Evolutionary conservation across 2,797 vertebrate species (phyloP).

Genomic region (Momotus momota): DNA sequence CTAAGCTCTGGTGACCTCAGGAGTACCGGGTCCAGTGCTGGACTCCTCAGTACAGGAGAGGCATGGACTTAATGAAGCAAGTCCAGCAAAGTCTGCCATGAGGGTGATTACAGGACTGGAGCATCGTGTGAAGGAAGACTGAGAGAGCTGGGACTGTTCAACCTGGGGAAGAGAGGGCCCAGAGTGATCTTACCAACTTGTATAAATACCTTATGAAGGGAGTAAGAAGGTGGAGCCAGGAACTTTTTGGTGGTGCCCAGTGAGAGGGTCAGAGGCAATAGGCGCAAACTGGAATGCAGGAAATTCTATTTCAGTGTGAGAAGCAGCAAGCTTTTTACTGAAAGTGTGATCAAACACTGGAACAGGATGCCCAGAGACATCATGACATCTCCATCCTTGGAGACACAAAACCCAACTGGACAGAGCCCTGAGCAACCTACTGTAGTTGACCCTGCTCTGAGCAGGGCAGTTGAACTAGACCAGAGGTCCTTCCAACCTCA

Average conservation of each 20-base stretch:
- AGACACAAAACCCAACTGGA: neutral
- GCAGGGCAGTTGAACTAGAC: neutral
- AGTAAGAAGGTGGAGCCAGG: neutral
- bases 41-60: neutral
- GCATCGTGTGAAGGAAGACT: neutral
- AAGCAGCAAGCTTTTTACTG: neutral
- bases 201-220: neutral
- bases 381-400: neutral
- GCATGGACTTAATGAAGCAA: neutral
- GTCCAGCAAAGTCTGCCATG: neutral
- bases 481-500: constrained; percentile 1
- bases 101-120: neutral
- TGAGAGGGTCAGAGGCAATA: neutral
- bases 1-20: neutral
- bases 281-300: neutral
- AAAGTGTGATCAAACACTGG: neutral
- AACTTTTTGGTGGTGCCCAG: neutral
- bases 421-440: neutral
- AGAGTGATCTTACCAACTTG: neutral
- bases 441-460: neutral
- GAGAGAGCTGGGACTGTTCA: neutral
- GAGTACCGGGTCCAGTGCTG: neutral
- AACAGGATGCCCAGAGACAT: neutral
- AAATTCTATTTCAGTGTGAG: neutral
- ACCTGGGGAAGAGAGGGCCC: neutral